Percentiles rank a stretch among this genome's conserved stretches.
These are phyloP conservation scores for Apomyelois bistriatella DNA, from an alignment of 2,888 invertebrate genomes.

Conservation along the genomic window DNA sequence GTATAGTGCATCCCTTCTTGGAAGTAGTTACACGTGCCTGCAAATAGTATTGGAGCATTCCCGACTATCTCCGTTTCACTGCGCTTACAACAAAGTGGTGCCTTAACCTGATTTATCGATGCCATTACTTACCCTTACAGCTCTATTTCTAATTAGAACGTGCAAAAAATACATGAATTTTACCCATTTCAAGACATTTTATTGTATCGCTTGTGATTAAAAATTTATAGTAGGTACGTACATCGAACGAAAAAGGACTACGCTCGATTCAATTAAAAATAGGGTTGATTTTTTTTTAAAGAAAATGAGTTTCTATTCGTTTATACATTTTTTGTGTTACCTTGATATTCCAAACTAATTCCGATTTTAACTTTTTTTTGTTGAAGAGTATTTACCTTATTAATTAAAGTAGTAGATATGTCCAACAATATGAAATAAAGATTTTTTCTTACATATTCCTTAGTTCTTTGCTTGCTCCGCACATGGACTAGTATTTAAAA, in stretches of 20 bases:
- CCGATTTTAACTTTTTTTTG: too few relatives aligned
- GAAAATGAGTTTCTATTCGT: too few relatives aligned
- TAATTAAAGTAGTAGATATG: too few relatives aligned
- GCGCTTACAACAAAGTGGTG: constrained; percentile 17
- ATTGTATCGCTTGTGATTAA: background rate
- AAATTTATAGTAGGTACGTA: background rate
- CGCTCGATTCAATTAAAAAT: too few relatives aligned
- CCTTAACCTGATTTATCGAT: constrained; percentile 20
- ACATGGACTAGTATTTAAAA: too few relatives aligned
- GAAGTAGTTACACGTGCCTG: constrained; percentile 11
- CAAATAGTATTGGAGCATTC: constrained; percentile 9
- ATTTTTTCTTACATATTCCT: too few relatives aligned
- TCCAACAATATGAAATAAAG: too few relatives aligned
- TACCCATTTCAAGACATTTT: background rate
- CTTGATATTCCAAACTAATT: too few relatives aligned
- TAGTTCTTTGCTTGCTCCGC: too few relatives aligned
- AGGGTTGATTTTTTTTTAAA: too few relatives aligned
- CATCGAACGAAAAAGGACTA: background rate
- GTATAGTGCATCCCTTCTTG: background rate
- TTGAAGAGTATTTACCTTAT: too few relatives aligned
- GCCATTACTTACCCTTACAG: constrained; percentile 15
- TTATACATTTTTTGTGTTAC: too few relatives aligned
- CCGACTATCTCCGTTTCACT: constrained; percentile 13
- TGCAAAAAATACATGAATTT: constrained; percentile 7
- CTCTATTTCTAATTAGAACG: constrained; percentile 14